Evolutionary conservation across 2,797 vertebrate genomes (phyloP), one percentile per base, ranked within the genome.

Genomic region (Schizopygopsis malacanthus): DNA sequence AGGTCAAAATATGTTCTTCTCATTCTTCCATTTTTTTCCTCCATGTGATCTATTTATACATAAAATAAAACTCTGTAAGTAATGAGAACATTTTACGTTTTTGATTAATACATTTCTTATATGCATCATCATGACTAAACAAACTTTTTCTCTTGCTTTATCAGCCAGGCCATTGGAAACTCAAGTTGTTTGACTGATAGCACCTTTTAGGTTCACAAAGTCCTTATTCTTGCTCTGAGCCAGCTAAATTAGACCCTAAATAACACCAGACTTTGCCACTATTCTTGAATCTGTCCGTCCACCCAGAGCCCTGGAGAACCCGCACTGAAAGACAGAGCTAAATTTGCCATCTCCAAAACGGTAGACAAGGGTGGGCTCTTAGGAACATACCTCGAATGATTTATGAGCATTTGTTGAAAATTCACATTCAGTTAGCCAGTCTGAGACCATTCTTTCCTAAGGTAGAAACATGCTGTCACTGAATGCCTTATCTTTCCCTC

Each of bases 241-340:
- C 81, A 75, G 81, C 77, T 91, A 90, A 92, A 91, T 85, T 41
- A 91, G 91, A 88, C 89, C 69, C 85, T 91, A 87, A 92, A 92
- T 91, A 91, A 92, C 89, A 90, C 85, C 56, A 87, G 89, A 88
- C 90, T 88, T 85, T 88, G 90, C 75, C 80, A 88, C 86, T 84
- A 72, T 90, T 89, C 90, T 92, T 93, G 92, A 91, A 94, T 92
- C 91, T 88, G 89, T 93, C 91, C 88, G 89, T 93, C 91, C 88
- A 67, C 87, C 16, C 78, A 4, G 86, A 87, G 86, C 93, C 91
- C 92, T 85, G 33, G 93, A 94, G 93, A 93, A 87, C 75, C 82
- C 59, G 20, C 9, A 52, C 87, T 90, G 87, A 80, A 67, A 85
- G 85, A 90, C 88, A 89, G 75, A 37, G 83, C 87, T 90, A 88